phyloP scores from a whole-genome alignment of 2,888 invertebrate species.

The Amorpha juglandis region DNA sequence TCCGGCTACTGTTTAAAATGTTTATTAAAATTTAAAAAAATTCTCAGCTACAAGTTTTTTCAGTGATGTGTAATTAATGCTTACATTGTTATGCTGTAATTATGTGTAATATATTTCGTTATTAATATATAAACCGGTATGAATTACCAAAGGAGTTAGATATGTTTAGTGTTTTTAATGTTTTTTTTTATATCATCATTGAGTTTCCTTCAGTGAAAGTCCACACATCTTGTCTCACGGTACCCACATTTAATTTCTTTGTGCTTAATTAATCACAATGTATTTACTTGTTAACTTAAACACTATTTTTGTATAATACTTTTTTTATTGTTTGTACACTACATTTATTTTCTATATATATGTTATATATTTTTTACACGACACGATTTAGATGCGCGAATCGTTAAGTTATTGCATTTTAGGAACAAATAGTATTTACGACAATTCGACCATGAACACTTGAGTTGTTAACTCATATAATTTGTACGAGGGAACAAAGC shows the following conservation, averaged over 20 bases:
- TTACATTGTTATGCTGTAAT: conserved; percentile 63
- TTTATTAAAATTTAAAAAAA: not conserved
- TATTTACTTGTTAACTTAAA: conserved; percentile 42
- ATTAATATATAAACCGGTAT: conserved; percentile 75
- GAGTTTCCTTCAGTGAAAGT: conserved; percentile 37
- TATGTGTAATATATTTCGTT: conserved; percentile 63
- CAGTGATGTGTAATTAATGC: conserved; percentile 48
- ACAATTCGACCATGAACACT: conserved; percentile 55
- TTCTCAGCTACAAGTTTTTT: conserved; percentile 55
- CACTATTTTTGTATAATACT: conserved; percentile 57
- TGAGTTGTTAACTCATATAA: conserved; percentile 53
- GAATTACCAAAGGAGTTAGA: conserved; percentile 81
- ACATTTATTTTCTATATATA: conserved; percentile 9
- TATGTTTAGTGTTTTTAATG: conserved; percentile 76
- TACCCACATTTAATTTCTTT: conserved; percentile 30
- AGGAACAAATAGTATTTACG: conserved; percentile 63
- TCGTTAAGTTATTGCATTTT: conserved; percentile 54
- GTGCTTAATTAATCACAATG: conserved; percentile 28
- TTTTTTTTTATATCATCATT: conserved; percentile 54
- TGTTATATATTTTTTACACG: conserved; percentile 45
- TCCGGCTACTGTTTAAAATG: not conserved
- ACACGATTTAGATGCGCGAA: conserved; percentile 44
- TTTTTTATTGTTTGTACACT: conserved; percentile 51
- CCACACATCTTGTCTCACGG: conserved; percentile 35
- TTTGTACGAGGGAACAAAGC: conserved; percentile 70